Conservation (phyloP, 2,888 invertebrate genomes). For the Sarcophaga rosellei region DNA sequence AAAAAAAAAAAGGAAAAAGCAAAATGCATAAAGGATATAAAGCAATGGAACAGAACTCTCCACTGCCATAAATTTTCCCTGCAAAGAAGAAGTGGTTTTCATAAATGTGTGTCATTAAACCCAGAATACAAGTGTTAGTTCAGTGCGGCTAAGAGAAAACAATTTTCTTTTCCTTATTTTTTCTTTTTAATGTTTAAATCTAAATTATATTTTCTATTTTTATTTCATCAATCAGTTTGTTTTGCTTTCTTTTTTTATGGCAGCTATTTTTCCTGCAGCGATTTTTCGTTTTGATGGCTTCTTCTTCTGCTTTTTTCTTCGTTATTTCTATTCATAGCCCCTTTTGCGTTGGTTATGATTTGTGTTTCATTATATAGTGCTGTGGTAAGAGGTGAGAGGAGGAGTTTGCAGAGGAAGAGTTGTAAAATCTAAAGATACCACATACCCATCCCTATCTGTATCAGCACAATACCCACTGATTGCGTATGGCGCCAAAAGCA, state of each 20-base stretch:
- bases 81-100: constrained; percentile 27
- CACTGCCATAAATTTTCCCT: constrained; percentile 9
- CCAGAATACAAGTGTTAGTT: not conserved
- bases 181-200: constrained; percentile 19
- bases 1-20: not conserved
- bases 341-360: not conserved
- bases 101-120: constrained; percentile 53
- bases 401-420: not conserved
- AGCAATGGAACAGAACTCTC: not conserved
- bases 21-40: not conserved
- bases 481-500: constrained; percentile 65
- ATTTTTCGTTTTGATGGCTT: constrained; percentile 1
- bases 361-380: not conserved
- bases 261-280: constrained; percentile 20
- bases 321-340: constrained; percentile 44
- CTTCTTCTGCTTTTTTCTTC: not conserved
- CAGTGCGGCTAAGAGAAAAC: constrained; percentile 27
- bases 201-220: constrained; percentile 25
- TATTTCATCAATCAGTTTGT: constrained; percentile 48
- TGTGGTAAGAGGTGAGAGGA: not conserved
- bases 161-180: constrained; percentile 27
- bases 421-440: not conserved
- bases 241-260: constrained; percentile 16
- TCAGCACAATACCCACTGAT: constrained; percentile 32
- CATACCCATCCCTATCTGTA: not conserved